These are phyloP conservation scores for Luscinia megarhynchos DNA, from an alignment of 2,797 vertebrate species.

Conservation along the genomic window DNA sequence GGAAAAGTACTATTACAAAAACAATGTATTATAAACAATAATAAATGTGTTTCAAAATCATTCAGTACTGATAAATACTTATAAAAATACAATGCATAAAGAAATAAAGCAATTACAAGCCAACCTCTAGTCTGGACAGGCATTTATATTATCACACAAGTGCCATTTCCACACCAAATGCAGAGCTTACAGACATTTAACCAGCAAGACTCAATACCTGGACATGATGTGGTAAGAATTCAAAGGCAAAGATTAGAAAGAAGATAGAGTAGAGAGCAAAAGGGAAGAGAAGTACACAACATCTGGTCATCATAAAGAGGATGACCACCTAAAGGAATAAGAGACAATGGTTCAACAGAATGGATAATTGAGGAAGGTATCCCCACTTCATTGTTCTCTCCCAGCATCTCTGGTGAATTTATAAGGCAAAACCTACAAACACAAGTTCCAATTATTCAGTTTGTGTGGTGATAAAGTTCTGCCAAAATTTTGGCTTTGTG, in stretches of 20 bases:
- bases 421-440: background rate
- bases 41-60: background rate
- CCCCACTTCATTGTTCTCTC: slow-evolving; percentile 20
- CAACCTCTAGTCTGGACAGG: background rate
- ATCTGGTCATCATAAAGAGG: background rate
- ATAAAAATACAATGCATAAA: background rate
- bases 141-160: background rate
- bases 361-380: background rate
- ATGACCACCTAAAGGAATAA: background rate
- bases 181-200: background rate
- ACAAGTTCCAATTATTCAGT: background rate
- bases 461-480: background rate
- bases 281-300: background rate
- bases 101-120: background rate
- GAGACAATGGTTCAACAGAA: background rate
- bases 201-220: background rate
- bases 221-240: background rate
- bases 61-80: background rate
- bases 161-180: background rate
- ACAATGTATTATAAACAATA: background rate
- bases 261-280: background rate
- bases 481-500: background rate
- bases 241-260: background rate
- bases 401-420: background rate
- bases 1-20: background rate